Percentiles rank a stretch among this genome's conserved stretches.
phyloP scores from a whole-genome alignment of 2,113 vertebrate genomes.

The Toxotes chatareus region DNA sequence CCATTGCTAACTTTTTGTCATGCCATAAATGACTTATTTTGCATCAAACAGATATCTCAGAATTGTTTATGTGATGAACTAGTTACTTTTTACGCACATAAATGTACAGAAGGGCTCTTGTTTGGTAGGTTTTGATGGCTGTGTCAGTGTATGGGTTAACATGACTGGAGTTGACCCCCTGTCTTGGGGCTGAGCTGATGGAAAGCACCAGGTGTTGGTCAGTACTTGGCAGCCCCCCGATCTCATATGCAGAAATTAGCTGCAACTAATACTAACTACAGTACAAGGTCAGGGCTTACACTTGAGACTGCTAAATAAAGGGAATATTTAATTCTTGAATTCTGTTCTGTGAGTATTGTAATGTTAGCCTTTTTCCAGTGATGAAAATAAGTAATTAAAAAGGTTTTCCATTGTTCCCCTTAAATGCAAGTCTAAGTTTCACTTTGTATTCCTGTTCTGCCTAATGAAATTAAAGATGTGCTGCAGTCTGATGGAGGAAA shows the following conservation, averaged over 20 bases:
- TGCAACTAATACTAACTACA: slow-evolving; percentile 34
- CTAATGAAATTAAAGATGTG: slow-evolving; percentile 41
- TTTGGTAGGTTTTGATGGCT: slow-evolving; percentile 3
- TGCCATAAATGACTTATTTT: not conserved
- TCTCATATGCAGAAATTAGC: slow-evolving; percentile 74
- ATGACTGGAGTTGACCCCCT: slow-evolving; percentile 38
- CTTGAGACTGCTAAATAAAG: not conserved
- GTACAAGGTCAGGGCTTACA: slow-evolving; percentile 20
- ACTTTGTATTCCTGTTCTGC: slow-evolving; percentile 14
- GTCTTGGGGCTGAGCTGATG: slow-evolving; percentile 59
- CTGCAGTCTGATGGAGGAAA: slow-evolving; percentile 44
- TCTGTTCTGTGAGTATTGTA: not conserved
- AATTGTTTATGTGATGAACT: not conserved
- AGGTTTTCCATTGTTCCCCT: not conserved
- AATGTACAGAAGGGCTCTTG: not conserved
- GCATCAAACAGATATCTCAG: not conserved
- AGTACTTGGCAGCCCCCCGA: slow-evolving; percentile 22
- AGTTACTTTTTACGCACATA: not conserved
- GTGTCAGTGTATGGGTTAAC: slow-evolving; percentile 18
- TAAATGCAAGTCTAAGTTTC: slow-evolving; percentile 11
- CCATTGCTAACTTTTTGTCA: not conserved
- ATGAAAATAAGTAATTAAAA: not conserved
- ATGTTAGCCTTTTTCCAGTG: not conserved
- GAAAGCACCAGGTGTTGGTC: slow-evolving; percentile 78
- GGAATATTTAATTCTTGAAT: not conserved